A percentile compares a stretch with the other conserved stretches of the same genome.
phyloP scores from a whole-genome alignment of 2,113 vertebrate species.

The Vulpes vulpes region DNA sequence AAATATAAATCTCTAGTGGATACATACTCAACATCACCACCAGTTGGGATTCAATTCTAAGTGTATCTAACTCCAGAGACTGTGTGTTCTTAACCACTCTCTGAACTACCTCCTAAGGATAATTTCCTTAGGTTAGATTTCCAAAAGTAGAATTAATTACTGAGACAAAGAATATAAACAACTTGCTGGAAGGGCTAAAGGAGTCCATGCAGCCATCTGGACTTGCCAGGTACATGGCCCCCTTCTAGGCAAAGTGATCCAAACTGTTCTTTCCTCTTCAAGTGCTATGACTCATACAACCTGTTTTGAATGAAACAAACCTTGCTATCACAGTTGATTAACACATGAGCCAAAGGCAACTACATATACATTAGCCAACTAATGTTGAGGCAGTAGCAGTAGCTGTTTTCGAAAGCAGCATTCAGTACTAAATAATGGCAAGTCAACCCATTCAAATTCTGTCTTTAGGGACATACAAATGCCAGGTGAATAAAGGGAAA shows the following conservation, averaged over 20 bases:
- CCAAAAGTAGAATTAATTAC: constrained; percentile 9
- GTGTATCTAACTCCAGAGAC: neutral
- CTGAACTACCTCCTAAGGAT: neutral
- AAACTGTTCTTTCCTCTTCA: constrained; percentile 35
- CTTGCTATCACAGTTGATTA: neutral
- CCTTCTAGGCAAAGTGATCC: constrained; percentile 45
- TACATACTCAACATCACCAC: neutral
- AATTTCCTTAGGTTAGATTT: constrained; percentile 23
- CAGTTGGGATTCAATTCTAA: constrained; percentile 29
- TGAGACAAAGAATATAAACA: constrained; percentile 44
- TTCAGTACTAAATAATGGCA: neutral
- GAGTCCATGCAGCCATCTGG: neutral
- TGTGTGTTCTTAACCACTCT: constrained; percentile 2
- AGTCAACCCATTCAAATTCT: constrained; percentile 25
- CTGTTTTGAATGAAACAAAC: constrained; percentile 60
- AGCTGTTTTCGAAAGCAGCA: neutral
- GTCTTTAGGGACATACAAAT: constrained; percentile 40
- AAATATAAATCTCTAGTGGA: neutral
- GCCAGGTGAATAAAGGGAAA: constrained; percentile 54
- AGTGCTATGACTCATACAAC: neutral
- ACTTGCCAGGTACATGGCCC: constrained; percentile 11
- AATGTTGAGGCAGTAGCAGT: neutral
- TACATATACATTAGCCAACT: neutral
- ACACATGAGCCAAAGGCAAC: constrained; percentile 11
- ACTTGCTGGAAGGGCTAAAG: neutral